Conservation (phyloP, 1,140 invertebrate genomes). For the Zaprionus ghesquierei region DNA sequence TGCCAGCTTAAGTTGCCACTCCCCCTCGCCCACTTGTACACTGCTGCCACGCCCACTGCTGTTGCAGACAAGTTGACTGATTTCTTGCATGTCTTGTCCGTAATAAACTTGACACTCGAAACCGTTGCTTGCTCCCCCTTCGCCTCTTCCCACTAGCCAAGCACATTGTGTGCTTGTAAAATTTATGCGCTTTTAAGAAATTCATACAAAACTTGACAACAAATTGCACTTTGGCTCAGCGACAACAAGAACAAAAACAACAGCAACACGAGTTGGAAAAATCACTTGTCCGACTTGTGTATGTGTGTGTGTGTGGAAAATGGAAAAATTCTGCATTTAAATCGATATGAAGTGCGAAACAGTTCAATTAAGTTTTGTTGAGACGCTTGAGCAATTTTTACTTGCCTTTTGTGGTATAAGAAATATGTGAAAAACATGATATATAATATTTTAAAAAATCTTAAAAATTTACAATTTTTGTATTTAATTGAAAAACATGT, state of each 20-base stretch:
- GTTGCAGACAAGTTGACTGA: constrained; percentile 34
- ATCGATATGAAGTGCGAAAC: not conserved
- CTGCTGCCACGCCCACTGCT: not conserved
- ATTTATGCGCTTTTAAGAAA: constrained; percentile 67
- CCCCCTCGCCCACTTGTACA: not conserved
- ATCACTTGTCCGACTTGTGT: not conserved
- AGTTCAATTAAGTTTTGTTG: not conserved
- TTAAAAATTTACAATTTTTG: no score
- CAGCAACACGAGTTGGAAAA: constrained; percentile 15
- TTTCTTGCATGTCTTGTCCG: constrained; percentile 28
- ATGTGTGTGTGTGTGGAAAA: not conserved
- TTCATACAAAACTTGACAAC: constrained; percentile 71
- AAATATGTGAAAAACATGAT: not conserved
- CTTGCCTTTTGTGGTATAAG: no score
- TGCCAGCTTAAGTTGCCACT: constrained; percentile 36
- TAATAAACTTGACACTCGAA: constrained; percentile 60
- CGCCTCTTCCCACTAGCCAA: not conserved
- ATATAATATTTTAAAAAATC: no score
- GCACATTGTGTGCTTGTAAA: constrained; percentile 36
- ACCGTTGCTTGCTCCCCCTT: not conserved
- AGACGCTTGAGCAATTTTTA: no score
- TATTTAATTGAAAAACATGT: no score
- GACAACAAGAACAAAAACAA: constrained; percentile 27
- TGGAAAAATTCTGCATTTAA: not conserved
- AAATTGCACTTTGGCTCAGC: constrained; percentile 71